Conservation (phyloP, 2,797 vertebrate genomes). For the Hypotaenidia okinawae region DNA sequence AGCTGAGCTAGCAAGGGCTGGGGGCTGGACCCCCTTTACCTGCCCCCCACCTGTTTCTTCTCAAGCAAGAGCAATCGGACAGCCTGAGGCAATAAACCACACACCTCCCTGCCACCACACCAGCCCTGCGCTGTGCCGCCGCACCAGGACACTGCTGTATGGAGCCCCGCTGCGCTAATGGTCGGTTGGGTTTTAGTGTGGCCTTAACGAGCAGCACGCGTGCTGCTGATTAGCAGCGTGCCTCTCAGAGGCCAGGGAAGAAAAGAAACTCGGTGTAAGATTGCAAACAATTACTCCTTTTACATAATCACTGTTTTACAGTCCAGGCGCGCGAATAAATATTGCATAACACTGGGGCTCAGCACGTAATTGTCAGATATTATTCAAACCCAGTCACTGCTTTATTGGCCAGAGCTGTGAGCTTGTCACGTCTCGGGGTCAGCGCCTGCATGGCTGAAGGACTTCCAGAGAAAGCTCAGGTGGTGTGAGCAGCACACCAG, state of each 20-base stretch:
- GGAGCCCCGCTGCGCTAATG: slow-evolving; percentile 39
- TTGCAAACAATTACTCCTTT: slow-evolving; percentile 72
- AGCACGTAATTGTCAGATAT: slow-evolving; percentile 68
- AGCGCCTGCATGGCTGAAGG: slow-evolving; percentile 8
- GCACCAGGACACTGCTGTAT: neutral
- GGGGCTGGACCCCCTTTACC: neutral
- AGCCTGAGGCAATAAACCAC: neutral
- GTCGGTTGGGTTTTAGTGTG: slow-evolving; percentile 21
- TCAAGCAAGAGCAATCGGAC: neutral
- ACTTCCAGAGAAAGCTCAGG: neutral
- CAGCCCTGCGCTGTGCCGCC: neutral
- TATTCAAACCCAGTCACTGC: slow-evolving; percentile 56
- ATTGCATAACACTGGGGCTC: slow-evolving; percentile 59
- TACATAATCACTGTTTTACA: slow-evolving; percentile 72
- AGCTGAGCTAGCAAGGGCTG: neutral
- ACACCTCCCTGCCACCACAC: rapidly evolving
- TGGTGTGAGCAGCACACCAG: neutral
- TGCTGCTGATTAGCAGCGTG: slow-evolving; percentile 40
- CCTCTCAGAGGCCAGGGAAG: slow-evolving; percentile 54
- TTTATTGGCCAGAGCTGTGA: slow-evolving; percentile 38
- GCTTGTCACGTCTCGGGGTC: slow-evolving; percentile 36
- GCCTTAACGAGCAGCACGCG: slow-evolving; percentile 38
- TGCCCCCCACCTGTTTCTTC: neutral
- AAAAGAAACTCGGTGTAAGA: slow-evolving; percentile 35
- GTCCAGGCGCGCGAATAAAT: slow-evolving; percentile 68